Conservation (phyloP, 2,888 invertebrate genomes). For the Lithophane leautieri region DNA sequence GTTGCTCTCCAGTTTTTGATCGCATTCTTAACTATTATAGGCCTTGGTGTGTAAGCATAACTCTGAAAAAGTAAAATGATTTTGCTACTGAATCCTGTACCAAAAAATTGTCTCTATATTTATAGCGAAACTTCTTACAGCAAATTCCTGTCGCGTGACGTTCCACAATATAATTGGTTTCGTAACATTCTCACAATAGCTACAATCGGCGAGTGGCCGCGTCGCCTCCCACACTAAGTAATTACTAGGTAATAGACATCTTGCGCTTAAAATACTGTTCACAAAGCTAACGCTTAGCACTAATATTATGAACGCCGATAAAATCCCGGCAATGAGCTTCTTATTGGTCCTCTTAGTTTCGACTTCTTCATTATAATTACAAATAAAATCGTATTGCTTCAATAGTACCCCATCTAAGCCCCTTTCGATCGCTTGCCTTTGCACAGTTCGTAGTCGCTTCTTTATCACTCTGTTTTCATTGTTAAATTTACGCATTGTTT, state of each 20-base stretch:
- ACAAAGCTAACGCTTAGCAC: slow-evolving; percentile 73
- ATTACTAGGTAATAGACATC: slow-evolving; percentile 95
- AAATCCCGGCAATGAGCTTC: slow-evolving; percentile 70
- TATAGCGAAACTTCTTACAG: slow-evolving; percentile 75
- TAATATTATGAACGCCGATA: slow-evolving; percentile 72
- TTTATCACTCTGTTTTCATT: slow-evolving; percentile 47
- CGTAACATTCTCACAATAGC: slow-evolving; percentile 93
- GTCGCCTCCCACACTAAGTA: slow-evolving; percentile 96
- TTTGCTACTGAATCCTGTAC: slow-evolving; percentile 20
- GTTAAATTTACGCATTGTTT: slow-evolving; percentile 61
- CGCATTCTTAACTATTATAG: slow-evolving; percentile 94
- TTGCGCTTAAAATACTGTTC: slow-evolving; percentile 88
- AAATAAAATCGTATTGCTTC: slow-evolving; percentile 77
- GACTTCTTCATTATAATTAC: slow-evolving; percentile 69
- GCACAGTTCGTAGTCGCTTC: slow-evolving; percentile 71
- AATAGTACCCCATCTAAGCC: slow-evolving; percentile 75
- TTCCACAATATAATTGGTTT: slow-evolving; percentile 93
- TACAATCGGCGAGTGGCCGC: slow-evolving; percentile 95
- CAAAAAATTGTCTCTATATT: slow-evolving; percentile 32
- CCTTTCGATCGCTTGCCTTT: slow-evolving; percentile 76
- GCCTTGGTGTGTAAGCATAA: slow-evolving; percentile 94
- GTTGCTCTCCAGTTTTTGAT: slow-evolving; percentile 94
- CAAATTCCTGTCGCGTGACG: slow-evolving; percentile 92
- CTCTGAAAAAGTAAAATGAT: slow-evolving; percentile 75
- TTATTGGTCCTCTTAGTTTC: slow-evolving; percentile 69